Percentiles rank a stretch among this genome's conserved stretches.
phyloP scores from a whole-genome alignment of 37 sponge, comb jelly and placozoan genomes.

The Beroe ovata region DNA sequence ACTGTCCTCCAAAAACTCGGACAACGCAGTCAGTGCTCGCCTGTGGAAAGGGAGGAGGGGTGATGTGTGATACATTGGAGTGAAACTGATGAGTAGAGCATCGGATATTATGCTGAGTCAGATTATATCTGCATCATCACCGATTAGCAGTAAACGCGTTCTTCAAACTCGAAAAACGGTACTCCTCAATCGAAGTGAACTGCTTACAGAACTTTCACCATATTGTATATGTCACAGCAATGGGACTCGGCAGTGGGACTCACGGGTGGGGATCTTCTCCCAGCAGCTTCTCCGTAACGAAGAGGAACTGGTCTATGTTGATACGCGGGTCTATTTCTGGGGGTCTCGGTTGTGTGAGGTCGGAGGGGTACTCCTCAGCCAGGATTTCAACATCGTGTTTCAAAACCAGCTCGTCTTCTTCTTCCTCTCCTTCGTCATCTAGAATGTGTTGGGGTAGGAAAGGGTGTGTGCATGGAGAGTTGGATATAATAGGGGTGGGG shows the following conservation, averaged over 20 bases:
- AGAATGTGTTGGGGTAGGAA: not conserved
- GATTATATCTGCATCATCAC: too few species aligned
- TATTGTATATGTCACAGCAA: not conserved
- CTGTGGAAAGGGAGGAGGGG: not conserved
- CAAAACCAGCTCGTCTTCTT: not conserved
- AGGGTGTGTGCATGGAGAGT: not conserved
- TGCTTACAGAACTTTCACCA: not conserved
- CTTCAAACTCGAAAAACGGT: not conserved
- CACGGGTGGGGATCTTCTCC: conserved; percentile 63
- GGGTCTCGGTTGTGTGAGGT: not conserved
- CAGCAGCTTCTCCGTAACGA: conserved; percentile 48
- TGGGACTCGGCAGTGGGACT: not conserved
- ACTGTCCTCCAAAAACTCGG: conserved; percentile 64
- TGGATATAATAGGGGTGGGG: not conserved
- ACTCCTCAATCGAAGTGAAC: not conserved
- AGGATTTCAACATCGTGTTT: conserved; percentile 40
- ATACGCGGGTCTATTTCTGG: conserved; percentile 3
- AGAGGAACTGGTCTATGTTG: conserved; percentile 50
- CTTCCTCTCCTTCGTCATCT: not conserved
- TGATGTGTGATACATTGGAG: not conserved
- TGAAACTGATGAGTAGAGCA: too few species aligned
- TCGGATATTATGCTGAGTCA: too few species aligned
- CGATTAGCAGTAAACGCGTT: not conserved
- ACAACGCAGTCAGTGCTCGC: conserved; percentile 48
- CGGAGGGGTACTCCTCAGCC: conserved; percentile 14